Conservation (phyloP, 2,113 vertebrate species). For the Ptilonorhynchus violaceus region DNA sequence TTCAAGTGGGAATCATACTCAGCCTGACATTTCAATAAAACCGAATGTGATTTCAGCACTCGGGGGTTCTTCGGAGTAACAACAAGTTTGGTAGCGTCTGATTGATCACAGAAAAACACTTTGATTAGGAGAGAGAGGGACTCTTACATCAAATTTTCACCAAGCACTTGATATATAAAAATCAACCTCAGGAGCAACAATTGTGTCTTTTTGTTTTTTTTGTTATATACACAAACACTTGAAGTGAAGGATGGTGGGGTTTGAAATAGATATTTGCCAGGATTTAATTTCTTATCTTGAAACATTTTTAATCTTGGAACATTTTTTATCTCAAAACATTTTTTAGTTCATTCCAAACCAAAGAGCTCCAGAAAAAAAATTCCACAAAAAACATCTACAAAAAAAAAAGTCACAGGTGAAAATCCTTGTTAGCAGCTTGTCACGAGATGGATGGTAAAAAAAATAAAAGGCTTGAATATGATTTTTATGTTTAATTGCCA, state of each 20-base stretch:
- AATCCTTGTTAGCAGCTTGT: conserved; percentile 14
- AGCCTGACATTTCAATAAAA: conserved; percentile 84
- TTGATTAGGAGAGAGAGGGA: conserved; percentile 6
- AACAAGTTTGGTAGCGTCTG: conserved; percentile 87
- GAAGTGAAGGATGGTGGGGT: background rate
- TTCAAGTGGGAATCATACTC: conserved; percentile 85
- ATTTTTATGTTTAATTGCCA: conserved; percentile 47
- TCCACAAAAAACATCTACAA: background rate
- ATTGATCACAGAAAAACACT: conserved; percentile 12
- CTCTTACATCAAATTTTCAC: background rate
- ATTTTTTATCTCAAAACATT: background rate
- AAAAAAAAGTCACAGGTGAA: background rate
- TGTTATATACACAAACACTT: background rate
- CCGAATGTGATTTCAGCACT: conserved; percentile 76
- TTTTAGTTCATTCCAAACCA: background rate
- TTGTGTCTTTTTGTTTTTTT: background rate
- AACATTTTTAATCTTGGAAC: background rate
- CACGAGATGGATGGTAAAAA: background rate
- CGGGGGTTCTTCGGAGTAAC: conserved; percentile 77
- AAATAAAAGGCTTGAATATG: background rate
- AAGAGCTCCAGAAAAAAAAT: background rate
- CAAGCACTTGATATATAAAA: background rate
- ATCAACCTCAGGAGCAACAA: background rate
- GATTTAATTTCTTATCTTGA: background rate
- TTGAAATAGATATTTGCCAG: background rate